Percentiles rank a stretch among this genome's conserved stretches.
Conservation (phyloP, 2,113 vertebrate genomes). For the Nymphicus hollandicus region DNA sequence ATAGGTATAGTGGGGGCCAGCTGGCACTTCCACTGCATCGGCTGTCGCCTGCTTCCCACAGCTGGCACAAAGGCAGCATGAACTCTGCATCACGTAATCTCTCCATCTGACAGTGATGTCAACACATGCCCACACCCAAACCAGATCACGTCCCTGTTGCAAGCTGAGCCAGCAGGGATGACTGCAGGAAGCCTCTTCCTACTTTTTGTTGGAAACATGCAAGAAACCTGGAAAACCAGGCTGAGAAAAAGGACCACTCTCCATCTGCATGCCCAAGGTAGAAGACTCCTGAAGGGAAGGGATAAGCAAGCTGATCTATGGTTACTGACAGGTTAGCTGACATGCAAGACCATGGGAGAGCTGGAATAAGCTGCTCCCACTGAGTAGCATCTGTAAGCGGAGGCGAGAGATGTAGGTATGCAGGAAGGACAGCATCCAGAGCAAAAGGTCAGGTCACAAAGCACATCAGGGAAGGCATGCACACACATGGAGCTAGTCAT, state of each 20-base stretch:
- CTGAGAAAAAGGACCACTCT: background rate
- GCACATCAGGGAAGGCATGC: background rate
- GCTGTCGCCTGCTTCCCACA: background rate
- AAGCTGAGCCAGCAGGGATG: background rate
- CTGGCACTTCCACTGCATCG: background rate
- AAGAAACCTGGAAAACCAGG: background rate
- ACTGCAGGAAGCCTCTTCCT: background rate
- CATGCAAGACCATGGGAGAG: background rate
- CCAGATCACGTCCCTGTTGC: background rate
- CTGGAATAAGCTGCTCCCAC: background rate
- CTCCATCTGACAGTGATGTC: background rate
- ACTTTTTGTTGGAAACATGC: background rate
- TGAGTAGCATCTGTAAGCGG: rapidly evolving
- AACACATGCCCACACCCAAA: background rate
- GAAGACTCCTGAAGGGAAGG: background rate
- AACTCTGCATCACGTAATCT: background rate
- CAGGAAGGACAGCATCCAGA: background rate
- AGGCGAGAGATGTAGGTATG: rapidly evolving
- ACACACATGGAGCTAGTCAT: background rate
- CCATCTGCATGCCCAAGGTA: background rate
- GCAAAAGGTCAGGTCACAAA: background rate
- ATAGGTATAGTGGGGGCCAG: background rate
- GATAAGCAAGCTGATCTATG: background rate
- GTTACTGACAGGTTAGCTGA: background rate
- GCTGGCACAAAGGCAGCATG: background rate